Evolutionary conservation across 2,113 vertebrate species (phyloP).

Genomic region (Periophthalmus modestus): DNA sequence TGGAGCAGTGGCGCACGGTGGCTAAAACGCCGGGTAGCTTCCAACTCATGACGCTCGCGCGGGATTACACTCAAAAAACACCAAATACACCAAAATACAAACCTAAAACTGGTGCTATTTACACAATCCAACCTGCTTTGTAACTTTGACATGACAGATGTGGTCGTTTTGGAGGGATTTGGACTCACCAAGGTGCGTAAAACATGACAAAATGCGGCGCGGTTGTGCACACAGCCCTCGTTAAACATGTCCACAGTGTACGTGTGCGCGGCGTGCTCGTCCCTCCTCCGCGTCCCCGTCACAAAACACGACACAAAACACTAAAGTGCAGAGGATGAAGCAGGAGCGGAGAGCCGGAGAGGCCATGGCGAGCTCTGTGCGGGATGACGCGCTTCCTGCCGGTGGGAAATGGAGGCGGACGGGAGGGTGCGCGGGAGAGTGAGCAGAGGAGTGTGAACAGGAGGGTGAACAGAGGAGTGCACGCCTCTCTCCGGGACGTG

Average conservation of each 20-base stretch:
- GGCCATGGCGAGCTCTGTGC: conserved; percentile 59
- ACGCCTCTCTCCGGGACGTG: conserved; percentile 21
- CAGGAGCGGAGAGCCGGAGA: conserved; percentile 32
- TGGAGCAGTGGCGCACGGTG: conserved; percentile 9
- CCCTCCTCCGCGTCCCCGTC: conserved; percentile 68
- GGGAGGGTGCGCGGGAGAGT: conserved; percentile 21
- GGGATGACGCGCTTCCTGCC: conserved; percentile 39
- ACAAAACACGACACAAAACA: conserved; percentile 62
- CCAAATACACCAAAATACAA: too few species aligned
- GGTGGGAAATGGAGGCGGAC: conserved; percentile 21
- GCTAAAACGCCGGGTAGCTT: conserved; percentile 32
- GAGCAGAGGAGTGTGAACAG: too few species aligned
- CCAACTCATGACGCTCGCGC: not conserved
- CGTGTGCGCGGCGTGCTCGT: conserved; percentile 83
- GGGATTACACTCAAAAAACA: not conserved
- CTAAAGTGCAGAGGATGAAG: conserved; percentile 60
- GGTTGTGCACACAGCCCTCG: conserved; percentile 81
- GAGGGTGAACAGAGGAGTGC: too few species aligned
- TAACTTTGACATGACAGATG: not conserved
- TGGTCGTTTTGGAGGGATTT: not conserved
- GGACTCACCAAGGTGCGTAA: conserved; percentile 90
- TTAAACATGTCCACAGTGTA: conserved; percentile 91
- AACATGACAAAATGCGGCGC: conserved; percentile 97
- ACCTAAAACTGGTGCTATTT: not conserved
- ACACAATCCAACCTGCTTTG: not conserved